Conservation (phyloP, 2,797 vertebrate genomes). For the Acomys russatus region DNA sequence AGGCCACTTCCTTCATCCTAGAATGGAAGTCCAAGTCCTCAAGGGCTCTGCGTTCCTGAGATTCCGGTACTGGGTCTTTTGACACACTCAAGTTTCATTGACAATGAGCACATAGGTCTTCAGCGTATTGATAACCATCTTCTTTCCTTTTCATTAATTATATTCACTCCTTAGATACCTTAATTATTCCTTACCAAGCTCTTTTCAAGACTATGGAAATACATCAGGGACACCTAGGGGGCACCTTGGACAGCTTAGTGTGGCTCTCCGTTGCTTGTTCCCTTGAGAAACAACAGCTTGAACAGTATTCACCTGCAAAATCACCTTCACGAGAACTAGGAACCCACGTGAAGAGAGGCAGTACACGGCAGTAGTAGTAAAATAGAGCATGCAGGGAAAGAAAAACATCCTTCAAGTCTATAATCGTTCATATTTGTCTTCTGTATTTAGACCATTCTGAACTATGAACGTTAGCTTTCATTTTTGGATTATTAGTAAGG, state of each 20-base stretch:
- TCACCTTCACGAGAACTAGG: background rate
- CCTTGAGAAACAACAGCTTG: background rate
- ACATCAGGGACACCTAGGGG: no score
- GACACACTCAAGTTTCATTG: background rate
- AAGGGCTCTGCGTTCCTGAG: background rate
- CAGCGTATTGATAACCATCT: background rate
- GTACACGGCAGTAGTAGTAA: background rate
- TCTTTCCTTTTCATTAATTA: slow-evolving; percentile 33
- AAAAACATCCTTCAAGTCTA: background rate
- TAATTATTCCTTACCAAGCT: background rate
- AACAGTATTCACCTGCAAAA: background rate
- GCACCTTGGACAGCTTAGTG: background rate
- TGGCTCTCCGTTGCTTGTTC: background rate
- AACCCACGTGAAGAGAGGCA: background rate
- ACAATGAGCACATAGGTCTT: background rate
- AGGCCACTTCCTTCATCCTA: background rate
- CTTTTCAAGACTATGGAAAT: slow-evolving; percentile 13
- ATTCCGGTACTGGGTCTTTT: background rate
- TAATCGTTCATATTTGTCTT: slow-evolving; percentile 7
- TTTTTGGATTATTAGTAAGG: background rate
- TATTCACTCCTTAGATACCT: background rate
- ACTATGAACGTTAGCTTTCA: slow-evolving; percentile 1
- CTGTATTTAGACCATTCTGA: slow-evolving; percentile 50
- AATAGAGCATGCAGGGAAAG: background rate
- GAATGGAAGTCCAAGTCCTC: background rate